Evolutionary conservation across 2,888 invertebrate genomes (phyloP).

Genomic region (Smittia aterrima): DNA sequence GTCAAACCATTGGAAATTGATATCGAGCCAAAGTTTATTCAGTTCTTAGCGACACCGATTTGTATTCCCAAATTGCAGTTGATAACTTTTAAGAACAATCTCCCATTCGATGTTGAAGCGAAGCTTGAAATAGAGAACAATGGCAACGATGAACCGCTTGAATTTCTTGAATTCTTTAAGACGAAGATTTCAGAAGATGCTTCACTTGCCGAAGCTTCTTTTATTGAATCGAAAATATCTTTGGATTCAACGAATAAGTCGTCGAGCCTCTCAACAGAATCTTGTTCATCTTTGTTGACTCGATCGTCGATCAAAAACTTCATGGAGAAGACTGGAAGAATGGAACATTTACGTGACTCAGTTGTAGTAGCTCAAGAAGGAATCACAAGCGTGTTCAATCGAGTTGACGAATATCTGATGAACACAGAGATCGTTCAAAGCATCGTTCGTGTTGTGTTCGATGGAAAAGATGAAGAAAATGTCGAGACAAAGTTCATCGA

Average conservation of each 20-base stretch:
- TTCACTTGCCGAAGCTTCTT: neutral
- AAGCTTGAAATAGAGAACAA: constrained; percentile 14
- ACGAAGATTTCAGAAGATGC: neutral
- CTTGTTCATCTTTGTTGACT: constrained; percentile 10
- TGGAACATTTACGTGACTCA: constrained; percentile 1
- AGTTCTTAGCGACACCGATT: neutral
- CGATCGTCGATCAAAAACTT: constrained; percentile 20
- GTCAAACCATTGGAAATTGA: constrained; percentile 10
- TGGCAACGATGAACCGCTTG: constrained; percentile 17
- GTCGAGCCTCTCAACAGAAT: neutral
- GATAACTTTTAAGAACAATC: neutral
- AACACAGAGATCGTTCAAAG: neutral
- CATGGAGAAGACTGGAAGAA: constrained; percentile 8
- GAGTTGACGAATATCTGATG: constrained; percentile 28
- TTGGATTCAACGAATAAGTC: neutral
- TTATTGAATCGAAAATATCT: neutral
- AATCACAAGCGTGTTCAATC: neutral
- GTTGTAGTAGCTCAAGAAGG: neutral
- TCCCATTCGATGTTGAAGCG: constrained; percentile 14
- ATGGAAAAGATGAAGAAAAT: neutral
- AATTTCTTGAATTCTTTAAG: constrained; percentile 23
- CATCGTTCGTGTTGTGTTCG: neutral
- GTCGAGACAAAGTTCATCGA: neutral
- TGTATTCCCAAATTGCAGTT: constrained; percentile 24
- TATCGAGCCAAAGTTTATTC: neutral